Conservation (phyloP, 2,888 invertebrate species). For the Phragmatobia fuliginosa region DNA sequence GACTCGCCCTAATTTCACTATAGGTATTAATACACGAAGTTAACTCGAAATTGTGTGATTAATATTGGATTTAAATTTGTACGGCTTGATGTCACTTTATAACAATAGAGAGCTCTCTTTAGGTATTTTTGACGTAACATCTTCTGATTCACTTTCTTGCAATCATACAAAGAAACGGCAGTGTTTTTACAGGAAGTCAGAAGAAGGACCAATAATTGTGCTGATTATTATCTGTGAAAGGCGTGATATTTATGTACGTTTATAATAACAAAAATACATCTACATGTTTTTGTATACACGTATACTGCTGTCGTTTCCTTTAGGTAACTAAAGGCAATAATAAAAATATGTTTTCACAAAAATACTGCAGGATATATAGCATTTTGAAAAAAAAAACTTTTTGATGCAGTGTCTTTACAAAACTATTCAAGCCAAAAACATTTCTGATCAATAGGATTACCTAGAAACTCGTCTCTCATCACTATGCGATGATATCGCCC, state of each 20-base stretch:
- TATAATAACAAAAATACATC: no score
- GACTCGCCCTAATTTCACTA: background rate
- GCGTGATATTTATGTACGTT: no score
- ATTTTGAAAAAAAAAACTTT: background rate
- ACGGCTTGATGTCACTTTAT: no score
- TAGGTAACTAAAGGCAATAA: background rate
- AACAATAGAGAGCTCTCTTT: no score
- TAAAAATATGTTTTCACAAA: background rate
- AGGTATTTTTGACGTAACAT: background rate
- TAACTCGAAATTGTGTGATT: background rate
- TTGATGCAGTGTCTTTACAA: background rate
- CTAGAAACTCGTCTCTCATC: constrained; percentile 92
- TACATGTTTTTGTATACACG: no score
- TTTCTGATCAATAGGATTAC: constrained; percentile 86
- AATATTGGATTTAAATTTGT: no score
- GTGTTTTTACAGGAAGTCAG: no score
- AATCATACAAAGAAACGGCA: background rate
- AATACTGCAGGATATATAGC: background rate
- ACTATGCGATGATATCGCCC: constrained; percentile 91
- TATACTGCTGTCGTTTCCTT: no score
- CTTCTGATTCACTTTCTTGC: background rate
- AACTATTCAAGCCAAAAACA: background rate
- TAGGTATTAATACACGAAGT: background rate
- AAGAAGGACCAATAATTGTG: background rate
- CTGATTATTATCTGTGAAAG: no score